Evolutionary conservation across 2,113 vertebrate genomes (phyloP).

Genomic region (Rousettus leschenaultii): DNA sequence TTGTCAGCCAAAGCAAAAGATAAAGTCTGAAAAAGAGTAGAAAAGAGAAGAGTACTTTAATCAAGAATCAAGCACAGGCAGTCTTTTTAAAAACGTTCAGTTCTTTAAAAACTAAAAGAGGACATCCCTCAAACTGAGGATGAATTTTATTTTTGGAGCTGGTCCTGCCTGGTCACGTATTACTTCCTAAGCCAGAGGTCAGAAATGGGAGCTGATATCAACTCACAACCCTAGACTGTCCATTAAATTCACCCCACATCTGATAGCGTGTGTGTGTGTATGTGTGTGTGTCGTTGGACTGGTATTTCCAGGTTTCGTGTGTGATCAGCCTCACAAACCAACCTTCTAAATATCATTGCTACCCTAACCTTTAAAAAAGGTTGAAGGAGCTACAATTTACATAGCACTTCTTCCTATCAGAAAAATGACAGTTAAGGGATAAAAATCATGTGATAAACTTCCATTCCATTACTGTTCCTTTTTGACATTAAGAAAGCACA

Average conservation of each 20-base stretch:
- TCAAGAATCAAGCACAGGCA: neutral
- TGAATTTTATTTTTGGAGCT: neutral
- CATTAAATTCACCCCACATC: accelerated
- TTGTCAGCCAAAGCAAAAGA: slow-evolving; percentile 94
- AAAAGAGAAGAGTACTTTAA: slow-evolving; percentile 39
- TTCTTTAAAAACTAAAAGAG: neutral
- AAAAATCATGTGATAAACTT: neutral
- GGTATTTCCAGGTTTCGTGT: neutral
- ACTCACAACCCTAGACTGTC: accelerated
- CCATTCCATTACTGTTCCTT: neutral
- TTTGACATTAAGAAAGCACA: neutral
- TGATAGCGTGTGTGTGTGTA: neutral
- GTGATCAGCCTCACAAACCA: neutral
- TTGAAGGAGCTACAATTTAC: neutral
- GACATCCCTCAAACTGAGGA: neutral
- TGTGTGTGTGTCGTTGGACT: neutral
- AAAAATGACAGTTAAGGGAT: neutral
- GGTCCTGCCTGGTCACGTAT: neutral
- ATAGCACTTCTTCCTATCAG: neutral
- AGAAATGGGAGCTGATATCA: neutral
- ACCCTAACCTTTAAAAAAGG: neutral
- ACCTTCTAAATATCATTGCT: neutral
- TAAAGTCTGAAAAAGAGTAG: slow-evolving; percentile 86
- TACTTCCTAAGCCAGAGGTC: neutral
- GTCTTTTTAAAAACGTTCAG: neutral